phyloP scores from a whole-genome alignment of 2,888 invertebrate genomes.

The Himalopsyche kuldschensis region DNA sequence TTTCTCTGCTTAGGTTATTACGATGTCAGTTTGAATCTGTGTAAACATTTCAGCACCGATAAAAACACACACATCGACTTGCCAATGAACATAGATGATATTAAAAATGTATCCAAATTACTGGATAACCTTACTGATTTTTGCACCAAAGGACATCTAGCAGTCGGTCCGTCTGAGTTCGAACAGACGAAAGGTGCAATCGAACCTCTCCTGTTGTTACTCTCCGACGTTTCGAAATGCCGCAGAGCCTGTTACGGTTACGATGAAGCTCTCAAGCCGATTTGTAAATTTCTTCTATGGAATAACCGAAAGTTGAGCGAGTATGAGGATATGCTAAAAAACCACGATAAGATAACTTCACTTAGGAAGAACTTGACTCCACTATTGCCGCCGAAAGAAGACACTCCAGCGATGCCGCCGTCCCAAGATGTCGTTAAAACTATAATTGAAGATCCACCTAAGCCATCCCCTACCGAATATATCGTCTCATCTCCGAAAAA shows the following conservation, averaged over 20 bases:
- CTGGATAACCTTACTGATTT: conserved; percentile 7
- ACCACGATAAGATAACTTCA: not conserved
- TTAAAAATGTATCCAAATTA: not conserved
- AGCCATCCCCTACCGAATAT: not conserved
- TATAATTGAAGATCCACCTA: not conserved
- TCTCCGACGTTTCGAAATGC: conserved; percentile 1
- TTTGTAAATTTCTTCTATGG: conserved; percentile 23
- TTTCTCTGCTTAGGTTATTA: conserved; percentile 20
- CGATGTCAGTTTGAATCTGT: conserved; percentile 16
- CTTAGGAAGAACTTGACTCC: not conserved
- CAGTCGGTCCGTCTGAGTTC: not conserved
- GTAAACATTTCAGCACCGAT: not conserved
- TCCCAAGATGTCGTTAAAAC: not conserved
- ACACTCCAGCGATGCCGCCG: not conserved
- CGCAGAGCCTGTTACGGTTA: not conserved
- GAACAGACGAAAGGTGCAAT: not conserved
- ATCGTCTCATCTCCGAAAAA: not conserved
- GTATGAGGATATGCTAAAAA: not conserved
- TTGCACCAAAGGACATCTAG: not conserved
- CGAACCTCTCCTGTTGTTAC: not conserved
- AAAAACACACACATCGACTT: not conserved
- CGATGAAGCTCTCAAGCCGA: not conserved
- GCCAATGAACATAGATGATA: not conserved
- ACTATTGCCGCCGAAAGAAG: not conserved
- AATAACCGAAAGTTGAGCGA: not conserved